Conservation (phyloP, 2,797 vertebrate species). For the Periophthalmus magnuspinnatus region DNA sequence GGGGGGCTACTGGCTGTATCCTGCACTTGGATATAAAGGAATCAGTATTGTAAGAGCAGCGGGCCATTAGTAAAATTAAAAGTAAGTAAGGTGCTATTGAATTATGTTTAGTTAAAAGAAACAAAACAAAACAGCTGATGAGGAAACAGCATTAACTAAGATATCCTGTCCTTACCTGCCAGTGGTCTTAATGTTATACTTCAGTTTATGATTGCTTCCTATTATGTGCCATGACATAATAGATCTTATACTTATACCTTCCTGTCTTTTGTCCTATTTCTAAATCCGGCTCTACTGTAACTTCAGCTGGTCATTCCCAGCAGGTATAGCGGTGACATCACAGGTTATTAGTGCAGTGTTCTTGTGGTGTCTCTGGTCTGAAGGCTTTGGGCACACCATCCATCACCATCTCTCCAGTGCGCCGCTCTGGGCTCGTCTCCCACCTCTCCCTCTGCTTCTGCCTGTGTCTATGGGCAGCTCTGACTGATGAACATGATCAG, state of each 20-base stretch:
- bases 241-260: too few relatives aligned
- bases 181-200: neutral
- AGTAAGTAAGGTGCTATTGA: too few relatives aligned
- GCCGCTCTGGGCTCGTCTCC: constrained; percentile 67
- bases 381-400: constrained; percentile 66
- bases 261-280: neutral
- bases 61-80: neutral
- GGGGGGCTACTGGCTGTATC: neutral
- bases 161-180: neutral
- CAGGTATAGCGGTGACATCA: constrained; percentile 3
- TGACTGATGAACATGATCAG: constrained; percentile 70
- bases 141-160: too few relatives aligned
- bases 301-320: constrained; percentile 10
- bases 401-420: constrained; percentile 65
- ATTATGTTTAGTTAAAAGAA: neutral
- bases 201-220: neutral
- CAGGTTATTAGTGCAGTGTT: constrained; percentile 5
- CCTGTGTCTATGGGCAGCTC: constrained; percentile 45
- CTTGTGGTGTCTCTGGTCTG: constrained; percentile 44
- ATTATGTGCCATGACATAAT: neutral
- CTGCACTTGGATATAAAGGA: neutral
- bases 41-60: neutral
- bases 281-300: constrained; percentile 5
- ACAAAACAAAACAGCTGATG: too few relatives aligned
- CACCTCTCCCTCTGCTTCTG: constrained; percentile 28